A percentile compares a stretch with the other conserved stretches of the same genome.
These are phyloP conservation scores for Staurois parvus DNA, from an alignment of 2,797 vertebrate genomes.

Conservation along the genomic window DNA sequence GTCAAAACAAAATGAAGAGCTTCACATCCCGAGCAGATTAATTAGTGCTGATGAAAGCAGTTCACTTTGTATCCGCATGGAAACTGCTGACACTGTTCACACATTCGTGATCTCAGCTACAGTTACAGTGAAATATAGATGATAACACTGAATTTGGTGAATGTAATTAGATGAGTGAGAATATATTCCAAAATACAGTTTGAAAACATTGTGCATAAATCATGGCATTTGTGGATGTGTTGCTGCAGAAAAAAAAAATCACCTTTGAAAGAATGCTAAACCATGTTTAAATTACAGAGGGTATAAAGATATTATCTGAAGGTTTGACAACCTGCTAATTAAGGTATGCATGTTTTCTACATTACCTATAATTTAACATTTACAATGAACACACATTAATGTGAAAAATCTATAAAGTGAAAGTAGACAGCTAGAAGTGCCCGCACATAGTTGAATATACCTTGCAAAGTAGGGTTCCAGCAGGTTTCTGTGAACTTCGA, in stretches of 20 bases:
- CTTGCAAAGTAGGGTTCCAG: too few relatives aligned
- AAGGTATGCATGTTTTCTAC: too few relatives aligned
- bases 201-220: background rate
- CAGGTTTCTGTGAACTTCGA: too few relatives aligned
- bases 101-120: constrained; percentile 1
- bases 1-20: constrained; percentile 33
- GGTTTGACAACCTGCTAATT: too few relatives aligned
- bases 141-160: background rate
- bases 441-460: too few relatives aligned
- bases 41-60: constrained; percentile 42
- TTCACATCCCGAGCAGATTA: constrained; percentile 29
- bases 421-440: too few relatives aligned
- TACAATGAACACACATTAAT: too few relatives aligned
- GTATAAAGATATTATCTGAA: too few relatives aligned
- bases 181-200: constrained; percentile 15
- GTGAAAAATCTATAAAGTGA: too few relatives aligned
- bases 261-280: too few relatives aligned
- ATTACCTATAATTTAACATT: too few relatives aligned
- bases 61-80: constrained; percentile 24
- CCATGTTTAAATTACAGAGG: too few relatives aligned
- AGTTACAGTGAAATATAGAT: constrained; percentile 23
- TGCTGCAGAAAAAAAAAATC: background rate
- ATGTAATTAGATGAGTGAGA: constrained; percentile 25
- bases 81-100: constrained; percentile 49
- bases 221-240: background rate